phyloP scores from a whole-genome alignment of 2,113 vertebrate genomes.

The Glaucidium brasilianum region DNA sequence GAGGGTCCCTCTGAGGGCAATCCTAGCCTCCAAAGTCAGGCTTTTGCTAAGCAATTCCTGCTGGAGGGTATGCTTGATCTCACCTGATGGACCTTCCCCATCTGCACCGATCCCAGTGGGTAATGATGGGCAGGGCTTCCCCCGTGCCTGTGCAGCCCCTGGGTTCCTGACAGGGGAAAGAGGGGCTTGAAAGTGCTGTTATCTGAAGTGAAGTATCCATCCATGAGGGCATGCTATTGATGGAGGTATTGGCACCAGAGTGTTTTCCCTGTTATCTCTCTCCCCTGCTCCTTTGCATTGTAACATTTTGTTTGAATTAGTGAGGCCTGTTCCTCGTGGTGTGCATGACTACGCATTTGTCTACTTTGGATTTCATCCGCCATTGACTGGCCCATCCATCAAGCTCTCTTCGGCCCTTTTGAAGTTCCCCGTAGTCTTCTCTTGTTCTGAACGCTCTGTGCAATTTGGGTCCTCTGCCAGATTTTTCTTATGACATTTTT shows the following conservation, averaged over 20 bases:
- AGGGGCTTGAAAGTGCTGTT: not conserved
- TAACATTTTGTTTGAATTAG: slow-evolving; percentile 66
- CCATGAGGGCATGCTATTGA: not conserved
- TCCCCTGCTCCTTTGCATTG: not conserved
- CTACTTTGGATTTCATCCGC: slow-evolving; percentile 62
- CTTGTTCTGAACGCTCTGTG: slow-evolving; percentile 37
- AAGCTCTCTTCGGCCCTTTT: slow-evolving; percentile 52
- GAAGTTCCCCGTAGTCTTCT: slow-evolving; percentile 56
- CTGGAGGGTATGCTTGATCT: not conserved
- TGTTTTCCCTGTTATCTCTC: not conserved
- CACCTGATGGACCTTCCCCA: not conserved
- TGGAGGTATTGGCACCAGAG: not conserved
- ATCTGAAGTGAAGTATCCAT: not conserved
- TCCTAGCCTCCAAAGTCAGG: not conserved
- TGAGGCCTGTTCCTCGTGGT: slow-evolving; percentile 30
- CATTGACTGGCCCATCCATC: slow-evolving; percentile 62
- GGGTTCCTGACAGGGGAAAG: not conserved
- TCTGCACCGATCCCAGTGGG: fast-evolving
- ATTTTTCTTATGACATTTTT: slow-evolving; percentile 45
- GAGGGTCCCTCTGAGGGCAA: not conserved
- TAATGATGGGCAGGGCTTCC: not conserved
- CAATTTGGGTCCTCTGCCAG: slow-evolving; percentile 52
- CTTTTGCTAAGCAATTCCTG: not conserved
- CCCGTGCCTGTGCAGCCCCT: not conserved
- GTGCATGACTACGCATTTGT: slow-evolving; percentile 57